A percentile compares a stretch with the other conserved stretches of the same genome.
Evolutionary conservation across 2,113 vertebrate species (phyloP).

Genomic region (Phrynosoma blainvillii): DNA sequence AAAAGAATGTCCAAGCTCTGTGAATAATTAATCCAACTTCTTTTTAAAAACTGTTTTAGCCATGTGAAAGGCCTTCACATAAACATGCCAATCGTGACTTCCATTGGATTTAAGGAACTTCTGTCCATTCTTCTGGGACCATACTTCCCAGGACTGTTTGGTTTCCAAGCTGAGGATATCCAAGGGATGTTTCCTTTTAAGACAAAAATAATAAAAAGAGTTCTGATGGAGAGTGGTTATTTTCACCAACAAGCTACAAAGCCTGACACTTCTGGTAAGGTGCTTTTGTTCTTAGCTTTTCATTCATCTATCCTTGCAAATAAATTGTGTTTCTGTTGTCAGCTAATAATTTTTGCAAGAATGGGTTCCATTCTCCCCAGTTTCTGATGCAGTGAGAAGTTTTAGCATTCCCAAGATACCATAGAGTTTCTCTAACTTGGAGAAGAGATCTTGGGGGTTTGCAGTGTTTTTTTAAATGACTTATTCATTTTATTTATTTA

Average conservation of each 20-base stretch:
- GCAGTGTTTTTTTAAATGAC: neutral
- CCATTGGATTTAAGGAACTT: conserved; percentile 30
- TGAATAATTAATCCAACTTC: neutral
- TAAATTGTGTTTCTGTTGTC: neutral
- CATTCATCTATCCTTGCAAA: neutral
- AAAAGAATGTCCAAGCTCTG: neutral
- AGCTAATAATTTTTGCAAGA: neutral
- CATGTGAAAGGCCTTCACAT: conserved; percentile 78
- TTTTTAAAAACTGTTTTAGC: conserved; percentile 57
- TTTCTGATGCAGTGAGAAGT: neutral
- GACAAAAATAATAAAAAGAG: conserved; percentile 61
- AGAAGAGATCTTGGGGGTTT: neutral
- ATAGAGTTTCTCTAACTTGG: neutral
- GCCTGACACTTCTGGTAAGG: conserved; percentile 77
- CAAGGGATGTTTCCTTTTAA: conserved; percentile 68
- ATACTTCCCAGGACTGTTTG: conserved; percentile 63
- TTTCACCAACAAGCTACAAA: conserved; percentile 80
- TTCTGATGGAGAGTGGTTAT: conserved; percentile 73
- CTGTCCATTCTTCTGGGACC: conserved; percentile 69
- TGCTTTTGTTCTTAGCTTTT: neutral
- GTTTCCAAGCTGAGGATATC: conserved; percentile 71
- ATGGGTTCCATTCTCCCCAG: neutral
- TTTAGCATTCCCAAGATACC: neutral
- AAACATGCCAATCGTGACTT: conserved; percentile 57
- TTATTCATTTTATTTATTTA: neutral